phyloP scores from a whole-genome alignment of 2,888 invertebrate genomes.

The Blomia tropicalis region DNA sequence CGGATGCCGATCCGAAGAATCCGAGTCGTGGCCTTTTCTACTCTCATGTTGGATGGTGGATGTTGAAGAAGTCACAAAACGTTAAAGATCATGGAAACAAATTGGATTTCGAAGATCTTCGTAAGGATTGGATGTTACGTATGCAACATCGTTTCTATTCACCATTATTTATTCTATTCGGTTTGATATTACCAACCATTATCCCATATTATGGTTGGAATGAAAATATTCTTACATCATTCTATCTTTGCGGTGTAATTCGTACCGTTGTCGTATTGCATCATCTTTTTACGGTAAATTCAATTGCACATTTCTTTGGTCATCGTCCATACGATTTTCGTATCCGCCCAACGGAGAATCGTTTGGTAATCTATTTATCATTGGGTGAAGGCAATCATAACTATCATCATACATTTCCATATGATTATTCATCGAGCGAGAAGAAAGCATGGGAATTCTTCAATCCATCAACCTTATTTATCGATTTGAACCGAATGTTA shows the following conservation, averaged over 20 bases:
- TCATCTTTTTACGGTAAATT: slow-evolving; percentile 18
- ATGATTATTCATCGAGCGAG: slow-evolving; percentile 38
- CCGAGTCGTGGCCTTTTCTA: slow-evolving; percentile 21
- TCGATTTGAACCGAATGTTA: slow-evolving; percentile 35
- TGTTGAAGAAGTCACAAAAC: background rate
- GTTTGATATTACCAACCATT: slow-evolving; percentile 14
- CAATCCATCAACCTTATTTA: slow-evolving; percentile 37
- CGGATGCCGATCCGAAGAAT: slow-evolving; percentile 23
- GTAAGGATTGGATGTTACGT: background rate
- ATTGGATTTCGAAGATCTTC: slow-evolving; percentile 12
- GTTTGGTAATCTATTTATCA: slow-evolving; percentile 34
- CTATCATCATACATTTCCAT: slow-evolving; percentile 39
- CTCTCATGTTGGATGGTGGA: slow-evolving; percentile 24
- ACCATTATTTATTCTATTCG: slow-evolving; percentile 17
- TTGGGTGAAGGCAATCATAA: slow-evolving; percentile 37
- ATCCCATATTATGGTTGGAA: slow-evolving; percentile 19
- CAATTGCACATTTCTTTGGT: slow-evolving; percentile 20
- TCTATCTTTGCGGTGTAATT: background rate
- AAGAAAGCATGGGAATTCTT: slow-evolving; percentile 33
- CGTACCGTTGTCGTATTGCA: slow-evolving; percentile 13
- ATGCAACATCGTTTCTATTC: slow-evolving; percentile 17
- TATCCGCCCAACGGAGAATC: slow-evolving; percentile 20
- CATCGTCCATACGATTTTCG: slow-evolving; percentile 14
- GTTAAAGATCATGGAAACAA: slow-evolving; percentile 1
- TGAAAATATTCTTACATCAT: slow-evolving; percentile 10